Evolutionary conservation across 2,888 invertebrate genomes (phyloP).

Genomic region (Acanthosepion lycidas): DNA sequence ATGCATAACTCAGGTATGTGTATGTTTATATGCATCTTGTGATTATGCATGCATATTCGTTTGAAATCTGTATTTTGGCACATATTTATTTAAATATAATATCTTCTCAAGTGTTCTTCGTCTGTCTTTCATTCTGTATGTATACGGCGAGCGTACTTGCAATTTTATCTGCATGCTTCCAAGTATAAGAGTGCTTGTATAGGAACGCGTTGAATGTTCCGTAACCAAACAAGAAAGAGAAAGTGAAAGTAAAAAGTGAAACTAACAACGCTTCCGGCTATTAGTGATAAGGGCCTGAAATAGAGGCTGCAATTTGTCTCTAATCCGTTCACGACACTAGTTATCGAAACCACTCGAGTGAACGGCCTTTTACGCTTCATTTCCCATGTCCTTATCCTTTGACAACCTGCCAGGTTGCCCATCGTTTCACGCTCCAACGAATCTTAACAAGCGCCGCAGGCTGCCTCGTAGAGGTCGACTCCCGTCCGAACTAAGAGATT

Average conservation of each 20-base stretch:
- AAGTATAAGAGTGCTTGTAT: not conserved
- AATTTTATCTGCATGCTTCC: too few relatives aligned
- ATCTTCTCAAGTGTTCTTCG: too few relatives aligned
- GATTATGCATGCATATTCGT: too few relatives aligned
- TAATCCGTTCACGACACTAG: not conserved
- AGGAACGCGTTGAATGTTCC: not conserved
- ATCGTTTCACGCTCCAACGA: not conserved
- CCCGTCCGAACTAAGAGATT: not conserved
- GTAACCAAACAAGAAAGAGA: not conserved
- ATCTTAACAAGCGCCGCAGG: not conserved
- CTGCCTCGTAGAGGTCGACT: not conserved
- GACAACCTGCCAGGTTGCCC: conserved; percentile 18
- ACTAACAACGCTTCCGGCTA: not conserved
- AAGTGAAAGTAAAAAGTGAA: not conserved
- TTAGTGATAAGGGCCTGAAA: conserved; percentile 33
- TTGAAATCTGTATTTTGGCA: too few relatives aligned
- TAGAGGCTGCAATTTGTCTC: conserved; percentile 18
- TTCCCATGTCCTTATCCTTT: conserved; percentile 17
- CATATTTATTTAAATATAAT: too few relatives aligned
- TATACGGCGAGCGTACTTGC: too few relatives aligned
- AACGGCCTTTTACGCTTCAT: not conserved
- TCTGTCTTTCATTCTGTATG: too few relatives aligned
- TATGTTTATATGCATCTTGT: too few relatives aligned
- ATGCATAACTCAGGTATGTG: too few relatives aligned
- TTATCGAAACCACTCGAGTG: not conserved